These are phyloP conservation scores for Platichthys flesus DNA, from an alignment of 2,113 vertebrate species.

Conservation along the genomic window DNA sequence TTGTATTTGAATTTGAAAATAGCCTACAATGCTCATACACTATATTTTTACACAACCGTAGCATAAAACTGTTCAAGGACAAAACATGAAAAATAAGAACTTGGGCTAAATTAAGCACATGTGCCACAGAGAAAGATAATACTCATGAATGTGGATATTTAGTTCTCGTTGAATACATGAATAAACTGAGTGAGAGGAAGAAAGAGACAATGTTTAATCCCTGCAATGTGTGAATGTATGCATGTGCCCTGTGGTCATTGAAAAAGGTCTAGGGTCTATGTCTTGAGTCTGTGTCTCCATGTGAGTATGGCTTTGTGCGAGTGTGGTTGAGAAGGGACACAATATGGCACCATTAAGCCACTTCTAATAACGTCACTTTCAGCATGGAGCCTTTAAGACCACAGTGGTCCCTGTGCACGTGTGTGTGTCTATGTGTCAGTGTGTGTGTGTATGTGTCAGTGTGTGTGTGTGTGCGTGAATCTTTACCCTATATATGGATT, in stretches of 20 bases:
- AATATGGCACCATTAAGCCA: slow-evolving; percentile 84
- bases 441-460: too few species aligned
- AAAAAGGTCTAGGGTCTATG: slow-evolving; percentile 34
- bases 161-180: slow-evolving; percentile 20
- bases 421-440: too few species aligned
- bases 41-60: background rate
- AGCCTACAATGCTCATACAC: too few species aligned
- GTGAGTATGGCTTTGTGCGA: slow-evolving; percentile 29
- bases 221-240: slow-evolving; percentile 27
- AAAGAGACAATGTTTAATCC: slow-evolving; percentile 3
- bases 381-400: slow-evolving; percentile 63
- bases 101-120: background rate
- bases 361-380: slow-evolving; percentile 81
- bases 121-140: background rate
- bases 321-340: slow-evolving; percentile 57
- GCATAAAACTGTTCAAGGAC: background rate
- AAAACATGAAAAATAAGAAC: background rate
- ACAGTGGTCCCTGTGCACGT: slow-evolving; percentile 30
- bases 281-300: slow-evolving; percentile 30
- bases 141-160: slow-evolving; percentile 2
- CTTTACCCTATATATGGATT: background rate
- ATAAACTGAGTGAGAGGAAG: background rate
- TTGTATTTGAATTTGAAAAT: background rate
- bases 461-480: slow-evolving; percentile 1
- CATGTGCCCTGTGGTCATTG: slow-evolving; percentile 24